Conservation (phyloP, 1,140 invertebrate genomes). For the Drosophila azteca region DNA sequence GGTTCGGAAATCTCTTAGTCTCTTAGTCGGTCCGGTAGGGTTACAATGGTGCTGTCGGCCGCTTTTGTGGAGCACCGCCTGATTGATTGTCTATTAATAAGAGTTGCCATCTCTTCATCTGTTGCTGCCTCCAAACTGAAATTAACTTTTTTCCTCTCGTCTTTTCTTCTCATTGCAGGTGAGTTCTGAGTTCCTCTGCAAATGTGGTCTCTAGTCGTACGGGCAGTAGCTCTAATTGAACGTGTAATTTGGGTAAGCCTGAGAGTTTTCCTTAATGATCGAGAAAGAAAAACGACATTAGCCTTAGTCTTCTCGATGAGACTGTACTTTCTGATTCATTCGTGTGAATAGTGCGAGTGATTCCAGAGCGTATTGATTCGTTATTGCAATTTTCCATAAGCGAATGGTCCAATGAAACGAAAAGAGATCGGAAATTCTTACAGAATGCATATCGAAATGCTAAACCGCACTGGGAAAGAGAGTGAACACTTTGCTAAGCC, state of each 20-base stretch:
- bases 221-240: constrained; percentile 19
- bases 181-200: constrained; percentile 25
- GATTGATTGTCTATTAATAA: constrained; percentile 69
- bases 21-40: constrained; percentile 14
- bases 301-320: neutral
- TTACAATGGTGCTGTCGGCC: constrained; percentile 28
- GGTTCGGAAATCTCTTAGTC: neutral
- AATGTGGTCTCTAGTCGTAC: too few relatives aligned
- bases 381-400: too few relatives aligned
- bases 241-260: constrained; percentile 41
- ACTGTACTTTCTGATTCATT: too few relatives aligned
- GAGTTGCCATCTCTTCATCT: constrained; percentile 32
- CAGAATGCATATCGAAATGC: too few relatives aligned
- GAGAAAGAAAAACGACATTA: neutral
- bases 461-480: too few relatives aligned
- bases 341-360: too few relatives aligned
- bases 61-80: constrained; percentile 37
- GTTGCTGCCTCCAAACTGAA: constrained; percentile 11
- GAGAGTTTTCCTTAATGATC: neutral
- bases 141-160: constrained; percentile 19
- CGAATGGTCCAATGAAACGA: too few relatives aligned
- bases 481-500: too few relatives aligned
- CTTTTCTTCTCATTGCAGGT: constrained; percentile 35
- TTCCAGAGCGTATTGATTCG: too few relatives aligned
- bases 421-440: too few relatives aligned